Percentiles rank a stretch among this genome's conserved stretches.
These are phyloP conservation scores for Anthoscopus minutus DNA, from an alignment of 2,113 vertebrate species.

Conservation along the genomic window DNA sequence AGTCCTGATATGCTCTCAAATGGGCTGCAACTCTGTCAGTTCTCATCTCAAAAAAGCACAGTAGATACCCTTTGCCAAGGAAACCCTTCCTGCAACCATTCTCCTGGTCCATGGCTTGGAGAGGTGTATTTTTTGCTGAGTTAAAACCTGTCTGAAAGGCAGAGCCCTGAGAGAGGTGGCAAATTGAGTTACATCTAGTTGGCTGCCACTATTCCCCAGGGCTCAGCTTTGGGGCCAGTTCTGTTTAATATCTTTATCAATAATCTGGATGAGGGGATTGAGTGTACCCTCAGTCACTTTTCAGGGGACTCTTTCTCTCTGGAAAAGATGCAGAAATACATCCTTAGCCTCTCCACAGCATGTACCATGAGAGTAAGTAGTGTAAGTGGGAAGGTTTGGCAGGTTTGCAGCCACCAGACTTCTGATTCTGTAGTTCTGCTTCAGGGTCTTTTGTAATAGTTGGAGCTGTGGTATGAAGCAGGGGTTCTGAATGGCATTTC, in stretches of 20 bases:
- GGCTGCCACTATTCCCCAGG: rapidly evolving
- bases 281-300: background rate
- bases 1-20: background rate
- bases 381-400: background rate
- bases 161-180: background rate
- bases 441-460: background rate
- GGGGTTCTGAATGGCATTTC: background rate
- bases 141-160: background rate
- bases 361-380: rapidly evolving
- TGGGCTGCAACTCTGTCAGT: background rate
- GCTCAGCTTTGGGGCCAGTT: background rate
- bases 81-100: background rate
- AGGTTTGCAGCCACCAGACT: background rate
- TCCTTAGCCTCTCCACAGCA: background rate
- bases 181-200: background rate
- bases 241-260: background rate
- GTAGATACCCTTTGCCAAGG: background rate
- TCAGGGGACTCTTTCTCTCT: background rate
- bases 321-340: background rate
- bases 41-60: background rate
- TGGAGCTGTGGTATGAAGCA: background rate
- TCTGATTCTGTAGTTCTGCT: background rate
- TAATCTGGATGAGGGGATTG: background rate
- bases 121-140: background rate
- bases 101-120: background rate